Evolutionary conservation across 2,888 invertebrate genomes (phyloP).

Genomic region (Polia nebulosa): DNA sequence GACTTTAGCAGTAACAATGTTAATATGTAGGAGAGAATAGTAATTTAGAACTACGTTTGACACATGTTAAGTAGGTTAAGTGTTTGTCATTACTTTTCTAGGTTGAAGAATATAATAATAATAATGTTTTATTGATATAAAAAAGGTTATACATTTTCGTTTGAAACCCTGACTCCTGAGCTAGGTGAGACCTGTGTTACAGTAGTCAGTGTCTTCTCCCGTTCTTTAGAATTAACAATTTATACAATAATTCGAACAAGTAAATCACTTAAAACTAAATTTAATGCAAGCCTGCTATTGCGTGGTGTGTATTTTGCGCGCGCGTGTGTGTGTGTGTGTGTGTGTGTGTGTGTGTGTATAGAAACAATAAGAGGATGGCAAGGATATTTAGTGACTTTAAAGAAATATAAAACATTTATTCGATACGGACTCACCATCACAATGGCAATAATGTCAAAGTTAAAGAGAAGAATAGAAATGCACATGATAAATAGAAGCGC

Average conservation of each 20-base stretch:
- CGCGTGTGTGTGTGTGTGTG: too few species aligned
- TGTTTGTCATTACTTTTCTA: constrained; percentile 2
- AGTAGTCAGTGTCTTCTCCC: too few species aligned
- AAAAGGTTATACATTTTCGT: too few species aligned
- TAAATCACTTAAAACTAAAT: too few species aligned
- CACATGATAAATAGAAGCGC: background rate
- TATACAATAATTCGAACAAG: too few species aligned
- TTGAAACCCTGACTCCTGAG: too few species aligned
- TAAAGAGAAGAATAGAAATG: background rate
- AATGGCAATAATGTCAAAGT: background rate
- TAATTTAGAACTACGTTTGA: constrained; percentile 19
- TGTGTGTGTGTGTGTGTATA: too few species aligned
- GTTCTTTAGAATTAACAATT: too few species aligned
- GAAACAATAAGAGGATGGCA: background rate
- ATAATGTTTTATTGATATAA: too few species aligned
- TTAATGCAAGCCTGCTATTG: too few species aligned
- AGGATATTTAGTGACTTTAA: background rate
- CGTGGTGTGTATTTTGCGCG: too few species aligned
- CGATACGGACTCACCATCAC: background rate
- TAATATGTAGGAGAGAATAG: constrained; percentile 18
- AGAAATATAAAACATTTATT: background rate
- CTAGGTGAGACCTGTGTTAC: too few species aligned
- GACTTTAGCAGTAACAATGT: constrained; percentile 7
- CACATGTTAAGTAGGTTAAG: constrained; percentile 8
- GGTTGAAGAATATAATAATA: background rate